Evolutionary conservation across 2,888 invertebrate species (phyloP), one percentile per base, ranked within the genome.

Genomic region (Shargacucullia verbasci): DNA sequence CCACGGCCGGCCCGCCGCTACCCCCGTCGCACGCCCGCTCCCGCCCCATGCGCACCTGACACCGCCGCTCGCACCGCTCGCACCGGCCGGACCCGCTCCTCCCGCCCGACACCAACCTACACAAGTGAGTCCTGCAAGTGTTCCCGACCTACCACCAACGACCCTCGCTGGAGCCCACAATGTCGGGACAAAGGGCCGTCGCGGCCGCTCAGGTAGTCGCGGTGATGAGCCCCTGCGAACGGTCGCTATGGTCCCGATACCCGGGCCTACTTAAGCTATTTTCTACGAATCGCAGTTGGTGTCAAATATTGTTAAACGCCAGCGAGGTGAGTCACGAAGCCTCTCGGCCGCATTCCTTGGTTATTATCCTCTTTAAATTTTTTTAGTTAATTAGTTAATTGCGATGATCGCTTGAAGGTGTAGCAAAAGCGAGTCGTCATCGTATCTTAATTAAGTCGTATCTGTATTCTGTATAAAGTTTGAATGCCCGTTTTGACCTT

Each of bases 11-110:
- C 54, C 38, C 64, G 35, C 59, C 59, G 56, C 62, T 43, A 41
- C 45, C 50, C 62, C 78, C 70, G 70, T 70, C 64, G 71, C 80
- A 37, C 67, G 61, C 67, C 60, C 65, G 59, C 44, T 70, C 72
- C 52, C 76, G 70, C 78, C 81, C 82, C 84, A 86, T 86, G 91
- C 78, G 77, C 86, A 84, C 85, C 90, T 90, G 90, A 90, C 90
- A 81, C 72, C 81, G 79, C 74, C 80, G 76, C 66, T 70, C 76
- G 47, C 73, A 76, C 61, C 78, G 75, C 65, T 68, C 76, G 37
- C 67, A 50, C 41, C 70, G 59, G 70, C 47, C 59, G 70, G 64
- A 59, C 68, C 58, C 49, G 35, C 53, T 65, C 37, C 53, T 65
- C 37, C 40, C 73, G 71, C 62, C 76, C 54, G 68, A 75, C 83